These are phyloP conservation scores for Aphidius ervi DNA, from an alignment of 1,140 invertebrate species.

Conservation along the genomic window DNA sequence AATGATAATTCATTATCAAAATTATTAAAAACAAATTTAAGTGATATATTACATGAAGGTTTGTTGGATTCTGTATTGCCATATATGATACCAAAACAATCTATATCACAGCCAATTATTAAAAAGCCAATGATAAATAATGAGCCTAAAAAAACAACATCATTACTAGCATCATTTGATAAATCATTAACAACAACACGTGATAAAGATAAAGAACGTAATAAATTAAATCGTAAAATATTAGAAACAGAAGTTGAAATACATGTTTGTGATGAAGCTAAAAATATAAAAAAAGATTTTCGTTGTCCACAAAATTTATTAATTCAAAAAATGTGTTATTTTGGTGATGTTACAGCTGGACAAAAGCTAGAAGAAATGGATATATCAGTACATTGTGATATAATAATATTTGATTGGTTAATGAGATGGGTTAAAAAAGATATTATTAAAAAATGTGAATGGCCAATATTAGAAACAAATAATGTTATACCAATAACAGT, in stretches of 20 bases:
- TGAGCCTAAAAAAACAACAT: constrained; percentile 54
- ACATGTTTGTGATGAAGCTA: constrained; percentile 83
- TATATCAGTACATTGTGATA: constrained; percentile 93
- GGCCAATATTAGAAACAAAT: constrained; percentile 72
- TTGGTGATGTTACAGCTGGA: constrained; percentile 80
- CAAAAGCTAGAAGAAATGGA: constrained; percentile 91
- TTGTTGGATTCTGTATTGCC: constrained; percentile 73
- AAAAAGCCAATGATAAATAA: constrained; percentile 48
- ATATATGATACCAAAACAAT: constrained; percentile 57
- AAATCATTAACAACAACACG: constrained; percentile 11
- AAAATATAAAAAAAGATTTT: constrained; percentile 83
- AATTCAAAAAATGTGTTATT: constrained; percentile 90
- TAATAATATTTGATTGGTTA: constrained; percentile 92
- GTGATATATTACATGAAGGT: constrained; percentile 70
- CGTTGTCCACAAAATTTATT: constrained; percentile 79
- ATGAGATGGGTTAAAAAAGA: constrained; percentile 88
- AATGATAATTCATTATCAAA: constrained; percentile 35
- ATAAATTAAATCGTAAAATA: constrained; percentile 33
- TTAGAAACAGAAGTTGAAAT: constrained; percentile 72
- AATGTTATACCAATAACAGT: constrained; percentile 90
- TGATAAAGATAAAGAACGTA: constrained; percentile 43
- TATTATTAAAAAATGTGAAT: constrained; percentile 60
- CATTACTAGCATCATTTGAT: constrained; percentile 27
- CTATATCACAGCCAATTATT: constrained; percentile 54
- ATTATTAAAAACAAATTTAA: constrained; percentile 52